phyloP scores from a whole-genome alignment of 2,888 invertebrate genomes.

The Hypomecis punctinalis region DNA sequence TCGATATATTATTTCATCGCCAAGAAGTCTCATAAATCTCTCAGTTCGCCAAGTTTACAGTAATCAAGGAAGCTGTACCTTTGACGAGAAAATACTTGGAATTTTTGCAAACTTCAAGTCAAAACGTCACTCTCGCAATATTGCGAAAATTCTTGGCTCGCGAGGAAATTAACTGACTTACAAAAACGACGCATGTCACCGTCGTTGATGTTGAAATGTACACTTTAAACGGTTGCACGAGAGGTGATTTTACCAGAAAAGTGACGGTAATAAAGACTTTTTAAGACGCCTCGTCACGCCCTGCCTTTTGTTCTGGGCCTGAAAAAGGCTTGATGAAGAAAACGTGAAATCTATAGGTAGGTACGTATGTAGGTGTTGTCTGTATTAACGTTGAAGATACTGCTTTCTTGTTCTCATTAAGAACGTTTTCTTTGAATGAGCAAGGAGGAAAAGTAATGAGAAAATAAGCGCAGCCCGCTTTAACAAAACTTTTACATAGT shows the following conservation, averaged over 20 bases:
- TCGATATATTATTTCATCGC: neutral
- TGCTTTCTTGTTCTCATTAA: neutral
- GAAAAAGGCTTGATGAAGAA: constrained; percentile 62
- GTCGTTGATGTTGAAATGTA: constrained; percentile 37
- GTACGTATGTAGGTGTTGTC: constrained; percentile 9
- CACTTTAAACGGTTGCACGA: constrained; percentile 36
- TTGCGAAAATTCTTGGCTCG: constrained; percentile 54
- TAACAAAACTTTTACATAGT: no score
- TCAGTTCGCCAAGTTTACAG: constrained; percentile 22
- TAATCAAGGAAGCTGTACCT: constrained; percentile 22
- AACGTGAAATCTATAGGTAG: constrained; percentile 32
- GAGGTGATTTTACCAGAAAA: constrained; percentile 12
- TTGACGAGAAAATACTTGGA: constrained; percentile 41
- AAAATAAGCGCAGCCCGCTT: neutral
- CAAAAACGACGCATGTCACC: constrained; percentile 41
- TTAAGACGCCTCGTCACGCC: constrained; percentile 42
- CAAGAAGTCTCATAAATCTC: constrained; percentile 14
- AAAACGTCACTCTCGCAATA: constrained; percentile 51
- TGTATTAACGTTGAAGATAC: neutral
- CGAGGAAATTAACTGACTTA: constrained; percentile 53
- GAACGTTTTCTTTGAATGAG: constrained; percentile 1
- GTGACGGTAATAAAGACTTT: constrained; percentile 38
- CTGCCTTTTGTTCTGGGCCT: constrained; percentile 51
- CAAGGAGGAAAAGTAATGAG: neutral
- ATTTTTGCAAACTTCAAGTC: constrained; percentile 43